Percentiles rank a stretch among this genome's conserved stretches.
Evolutionary conservation across 2,888 invertebrate species (phyloP).

Genomic region (Polia nebulosa): DNA sequence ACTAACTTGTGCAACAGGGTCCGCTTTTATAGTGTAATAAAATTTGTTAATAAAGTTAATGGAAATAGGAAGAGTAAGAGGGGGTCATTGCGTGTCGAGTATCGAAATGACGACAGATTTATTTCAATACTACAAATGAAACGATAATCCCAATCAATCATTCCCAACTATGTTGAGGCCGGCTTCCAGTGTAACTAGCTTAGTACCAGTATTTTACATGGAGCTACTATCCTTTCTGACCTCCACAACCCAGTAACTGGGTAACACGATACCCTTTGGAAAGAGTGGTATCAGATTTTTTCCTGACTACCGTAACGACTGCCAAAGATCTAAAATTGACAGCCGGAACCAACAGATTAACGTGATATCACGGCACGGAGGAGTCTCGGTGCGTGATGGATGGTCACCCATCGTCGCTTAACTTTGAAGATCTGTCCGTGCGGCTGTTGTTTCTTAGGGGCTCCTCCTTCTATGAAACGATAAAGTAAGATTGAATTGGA

Average conservation of each 20-base stretch:
- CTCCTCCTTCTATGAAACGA: conserved; percentile 21
- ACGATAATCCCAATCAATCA: conserved; percentile 17
- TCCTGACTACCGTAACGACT: too few relatives aligned
- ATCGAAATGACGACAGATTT: conserved; percentile 20
- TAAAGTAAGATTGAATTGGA: conserved; percentile 53
- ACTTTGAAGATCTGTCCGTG: background rate
- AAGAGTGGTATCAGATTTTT: too few relatives aligned
- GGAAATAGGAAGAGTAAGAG: conserved; percentile 16
- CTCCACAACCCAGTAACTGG: too few relatives aligned
- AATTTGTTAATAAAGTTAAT: conserved; percentile 40
- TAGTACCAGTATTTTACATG: background rate
- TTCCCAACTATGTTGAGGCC: background rate
- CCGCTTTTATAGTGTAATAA: conserved; percentile 42
- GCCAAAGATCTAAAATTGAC: too few relatives aligned
- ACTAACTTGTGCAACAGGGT: conserved; percentile 39
- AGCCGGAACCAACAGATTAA: background rate
- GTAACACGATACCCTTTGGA: too few relatives aligned
- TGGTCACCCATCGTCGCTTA: background rate
- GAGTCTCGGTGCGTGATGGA: background rate
- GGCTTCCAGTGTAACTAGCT: background rate
- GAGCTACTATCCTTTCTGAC: too few relatives aligned
- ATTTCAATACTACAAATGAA: conserved; percentile 31
- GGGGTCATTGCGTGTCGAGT: background rate
- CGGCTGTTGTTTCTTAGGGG: background rate
- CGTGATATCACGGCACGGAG: background rate